Evolutionary conservation across 1,140 invertebrate species (phyloP).

Genomic region (Colletes gigas): DNA sequence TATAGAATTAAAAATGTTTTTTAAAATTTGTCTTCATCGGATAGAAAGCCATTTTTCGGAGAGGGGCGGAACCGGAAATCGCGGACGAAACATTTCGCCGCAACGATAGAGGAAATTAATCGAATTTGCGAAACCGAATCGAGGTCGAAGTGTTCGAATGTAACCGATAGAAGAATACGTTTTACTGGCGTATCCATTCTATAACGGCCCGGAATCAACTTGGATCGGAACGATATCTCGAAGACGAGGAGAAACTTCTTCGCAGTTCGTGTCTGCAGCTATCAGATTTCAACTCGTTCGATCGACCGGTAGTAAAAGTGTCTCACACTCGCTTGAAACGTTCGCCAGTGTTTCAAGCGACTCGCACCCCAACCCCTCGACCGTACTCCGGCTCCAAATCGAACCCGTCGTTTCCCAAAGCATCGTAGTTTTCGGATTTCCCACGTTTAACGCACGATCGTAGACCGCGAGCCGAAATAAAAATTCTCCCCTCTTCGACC

Average conservation of each 20-base stretch:
- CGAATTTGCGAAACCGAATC: not conserved
- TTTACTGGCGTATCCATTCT: not conserved
- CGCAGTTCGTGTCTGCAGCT: not conserved
- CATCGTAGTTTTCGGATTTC: conserved; percentile 14
- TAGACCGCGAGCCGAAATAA: conserved; percentile 8
- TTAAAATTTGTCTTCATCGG: too few species aligned
- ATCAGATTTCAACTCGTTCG: conserved; percentile 21
- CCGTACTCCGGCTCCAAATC: not conserved
- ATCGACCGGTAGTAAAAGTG: conserved; percentile 9
- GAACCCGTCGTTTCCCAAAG: conserved; percentile 7
- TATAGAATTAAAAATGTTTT: too few species aligned
- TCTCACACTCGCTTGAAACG: not conserved
- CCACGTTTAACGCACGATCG: conserved; percentile 13
- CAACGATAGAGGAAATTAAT: not conserved
- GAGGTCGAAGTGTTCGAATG: not conserved
- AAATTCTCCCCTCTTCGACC: not conserved
- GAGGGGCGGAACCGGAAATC: too few species aligned
- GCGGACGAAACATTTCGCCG: too few species aligned
- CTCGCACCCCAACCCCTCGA: not conserved
- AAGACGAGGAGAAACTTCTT: not conserved
- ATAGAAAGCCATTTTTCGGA: too few species aligned
- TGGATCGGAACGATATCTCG: not conserved
- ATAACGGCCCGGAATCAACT: conserved; percentile 3
- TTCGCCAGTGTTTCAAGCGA: conserved; percentile 11
- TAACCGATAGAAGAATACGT: not conserved